Evolutionary conservation across 2,888 invertebrate genomes (phyloP), one percentile per base, ranked within the genome.

Genomic region (Leistus spinibarbis): DNA sequence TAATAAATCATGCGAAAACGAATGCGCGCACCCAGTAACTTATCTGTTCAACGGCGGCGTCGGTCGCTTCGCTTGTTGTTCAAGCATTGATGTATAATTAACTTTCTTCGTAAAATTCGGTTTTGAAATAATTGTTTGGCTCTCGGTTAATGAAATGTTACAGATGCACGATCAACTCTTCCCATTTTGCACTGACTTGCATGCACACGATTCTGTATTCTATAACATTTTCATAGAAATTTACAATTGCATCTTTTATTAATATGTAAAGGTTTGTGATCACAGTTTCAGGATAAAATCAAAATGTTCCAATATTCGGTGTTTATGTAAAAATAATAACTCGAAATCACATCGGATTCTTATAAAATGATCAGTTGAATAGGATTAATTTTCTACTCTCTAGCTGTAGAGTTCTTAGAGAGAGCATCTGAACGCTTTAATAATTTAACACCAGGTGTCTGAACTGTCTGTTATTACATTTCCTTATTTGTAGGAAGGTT

Each of bases 1-100:
- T 75, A 68, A 69, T 75, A 75, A 75, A 75, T 75, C 75, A 75
- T 75, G 23, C 10, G 64, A 69, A 69, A 75, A 68, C 69, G 69
- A 75, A 75, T 75, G 75, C 69, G 63, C 54, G 74, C 40, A 54
- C 60, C 69, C 27, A 62, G 75, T 75, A 75, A 75, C 54, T 75
- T 75, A 75, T 75, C 69, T 75, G 56, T 75, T 5, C 64, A 20
- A 19, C 27, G 7, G 20, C 60, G 27, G 17, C 16, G 20, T 65
- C n/a, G n/a, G n/a, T 13, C 40, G n/a, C 54, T 66, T n/a, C 56
- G 17, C 53, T 66, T 19, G 13, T 7, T 57, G 16, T 20, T 4
- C 60, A 23, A 2, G 16, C 23, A 13, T 17, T 54, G 56, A 54
- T 72, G 65, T 75, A 54, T 75, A 69, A 69, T 75, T 73, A 73